Conservation (phyloP, 2,888 invertebrate genomes). For the Nomada fucata region DNA sequence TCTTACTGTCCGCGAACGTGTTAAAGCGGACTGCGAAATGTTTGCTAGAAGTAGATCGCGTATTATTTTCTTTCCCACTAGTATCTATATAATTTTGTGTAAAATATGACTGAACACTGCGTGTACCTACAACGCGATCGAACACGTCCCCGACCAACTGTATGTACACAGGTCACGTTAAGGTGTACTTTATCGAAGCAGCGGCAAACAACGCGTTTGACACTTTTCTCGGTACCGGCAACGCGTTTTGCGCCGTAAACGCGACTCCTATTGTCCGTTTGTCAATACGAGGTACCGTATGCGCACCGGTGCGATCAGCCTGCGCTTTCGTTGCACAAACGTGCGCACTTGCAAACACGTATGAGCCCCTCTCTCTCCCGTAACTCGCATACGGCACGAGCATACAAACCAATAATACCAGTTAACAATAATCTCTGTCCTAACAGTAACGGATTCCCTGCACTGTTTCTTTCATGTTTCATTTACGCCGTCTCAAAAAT, state of each 20-base stretch:
- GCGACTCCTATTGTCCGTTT: constrained; percentile 75
- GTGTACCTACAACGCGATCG: no score
- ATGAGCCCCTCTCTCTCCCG: constrained; percentile 1
- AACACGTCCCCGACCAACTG: no score
- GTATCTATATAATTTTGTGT: no score
- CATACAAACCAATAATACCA: neutral
- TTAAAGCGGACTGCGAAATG: no score
- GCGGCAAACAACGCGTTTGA: constrained; percentile 43
- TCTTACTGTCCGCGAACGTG: no score
- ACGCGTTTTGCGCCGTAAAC: constrained; percentile 48
- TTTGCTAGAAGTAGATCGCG: no score
- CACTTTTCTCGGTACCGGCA: constrained; percentile 55
- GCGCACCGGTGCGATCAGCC: constrained; percentile 51
- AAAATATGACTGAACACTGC: no score
- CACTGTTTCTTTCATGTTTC: neutral
- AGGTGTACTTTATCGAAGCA: constrained; percentile 40
- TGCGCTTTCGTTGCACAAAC: constrained; percentile 51
- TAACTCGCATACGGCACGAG: constrained; percentile 2
- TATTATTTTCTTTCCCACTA: no score
- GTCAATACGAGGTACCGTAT: constrained; percentile 73
- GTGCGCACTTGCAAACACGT: neutral
- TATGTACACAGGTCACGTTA: neutral
- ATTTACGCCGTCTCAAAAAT: neutral
- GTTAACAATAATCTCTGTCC: neutral
- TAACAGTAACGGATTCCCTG: neutral